Evolutionary conservation across 2,888 invertebrate species (phyloP).

Genomic region (Helleia helle): DNA sequence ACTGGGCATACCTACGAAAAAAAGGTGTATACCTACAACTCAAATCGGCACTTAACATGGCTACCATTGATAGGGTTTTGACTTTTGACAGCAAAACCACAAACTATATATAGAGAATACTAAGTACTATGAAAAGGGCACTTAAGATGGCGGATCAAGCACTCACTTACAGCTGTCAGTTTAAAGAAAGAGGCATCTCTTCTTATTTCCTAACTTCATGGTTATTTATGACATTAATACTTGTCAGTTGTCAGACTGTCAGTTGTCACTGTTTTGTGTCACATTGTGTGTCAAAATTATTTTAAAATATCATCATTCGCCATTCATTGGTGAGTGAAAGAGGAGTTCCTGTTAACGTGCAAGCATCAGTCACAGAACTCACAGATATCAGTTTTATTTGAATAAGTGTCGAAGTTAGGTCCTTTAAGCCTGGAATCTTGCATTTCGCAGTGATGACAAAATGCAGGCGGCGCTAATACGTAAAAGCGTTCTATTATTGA

Average conservation of each 20-base stretch:
- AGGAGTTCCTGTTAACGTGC: neutral
- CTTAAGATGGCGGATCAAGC: too few species aligned
- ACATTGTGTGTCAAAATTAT: neutral
- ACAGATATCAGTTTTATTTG: conserved; percentile 31
- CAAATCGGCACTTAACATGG: too few species aligned
- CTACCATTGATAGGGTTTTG: too few species aligned
- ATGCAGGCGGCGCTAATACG: conserved; percentile 55
- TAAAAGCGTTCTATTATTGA: conserved; percentile 40
- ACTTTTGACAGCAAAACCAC: too few species aligned
- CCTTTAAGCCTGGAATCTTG: conserved; percentile 31
- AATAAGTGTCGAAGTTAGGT: conserved; percentile 26
- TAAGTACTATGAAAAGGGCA: too few species aligned
- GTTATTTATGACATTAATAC: too few species aligned
- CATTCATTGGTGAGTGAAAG: neutral
- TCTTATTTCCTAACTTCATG: too few species aligned
- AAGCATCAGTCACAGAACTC: neutral
- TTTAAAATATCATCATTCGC: conserved; percentile 1
- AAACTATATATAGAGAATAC: too few species aligned
- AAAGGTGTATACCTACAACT: too few species aligned
- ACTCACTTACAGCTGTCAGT: too few species aligned
- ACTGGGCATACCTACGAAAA: too few species aligned
- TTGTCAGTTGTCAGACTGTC: neutral
- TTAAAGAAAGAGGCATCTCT: too few species aligned
- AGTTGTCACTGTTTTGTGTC: neutral
- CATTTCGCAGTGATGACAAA: conserved; percentile 57